These are phyloP conservation scores for Diadegma fenestrale DNA, from an alignment of 2,888 invertebrate genomes.

Conservation along the genomic window DNA sequence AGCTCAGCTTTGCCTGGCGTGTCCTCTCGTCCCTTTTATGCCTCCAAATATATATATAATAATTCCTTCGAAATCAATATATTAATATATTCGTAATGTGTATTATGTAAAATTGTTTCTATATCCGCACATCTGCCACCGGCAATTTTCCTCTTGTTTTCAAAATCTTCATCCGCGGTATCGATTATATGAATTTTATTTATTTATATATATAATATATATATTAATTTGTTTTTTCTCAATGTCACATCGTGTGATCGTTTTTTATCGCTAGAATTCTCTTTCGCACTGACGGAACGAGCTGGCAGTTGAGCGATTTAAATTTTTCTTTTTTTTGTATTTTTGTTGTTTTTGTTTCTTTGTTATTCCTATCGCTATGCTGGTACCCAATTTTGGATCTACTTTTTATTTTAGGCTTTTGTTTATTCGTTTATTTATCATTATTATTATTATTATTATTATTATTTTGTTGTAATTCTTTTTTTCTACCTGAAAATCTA, in stretches of 20 bases:
- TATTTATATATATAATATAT: not conserved
- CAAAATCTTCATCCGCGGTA: not conserved
- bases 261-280: constrained; percentile 1
- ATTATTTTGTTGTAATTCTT: constrained; percentile 63
- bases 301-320: constrained; percentile 58
- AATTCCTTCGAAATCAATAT: constrained; percentile 61
- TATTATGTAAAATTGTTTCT: constrained; percentile 59
- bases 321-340: not conserved
- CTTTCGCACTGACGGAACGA: constrained; percentile 15
- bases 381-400: constrained; percentile 56
- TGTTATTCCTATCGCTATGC: constrained; percentile 8
- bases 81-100: constrained; percentile 61
- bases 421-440: constrained; percentile 64
- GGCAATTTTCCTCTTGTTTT: constrained; percentile 26
- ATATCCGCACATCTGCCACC: constrained; percentile 56
- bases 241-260: constrained; percentile 18
- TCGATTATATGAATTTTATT: constrained; percentile 6
- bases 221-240: not conserved
- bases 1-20: not conserved
- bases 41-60: constrained; percentile 27
- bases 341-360: not conserved
- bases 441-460: constrained; percentile 61
- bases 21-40: constrained; percentile 13
- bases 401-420: constrained; percentile 70
- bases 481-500: constrained; percentile 77